phyloP scores from a whole-genome alignment of 2,888 invertebrate species.

The Aplocera efformata region DNA sequence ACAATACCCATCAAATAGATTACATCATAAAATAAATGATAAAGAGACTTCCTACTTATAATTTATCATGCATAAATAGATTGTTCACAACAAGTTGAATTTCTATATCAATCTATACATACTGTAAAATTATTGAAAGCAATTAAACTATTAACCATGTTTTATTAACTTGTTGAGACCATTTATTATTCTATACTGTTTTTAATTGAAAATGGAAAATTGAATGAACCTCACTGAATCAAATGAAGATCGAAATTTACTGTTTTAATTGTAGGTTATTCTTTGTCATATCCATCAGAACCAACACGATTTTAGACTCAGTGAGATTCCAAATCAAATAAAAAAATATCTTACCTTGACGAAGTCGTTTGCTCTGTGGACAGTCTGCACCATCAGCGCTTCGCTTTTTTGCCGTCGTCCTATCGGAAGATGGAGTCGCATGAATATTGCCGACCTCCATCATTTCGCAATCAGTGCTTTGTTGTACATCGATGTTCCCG shows the following conservation, averaged over 20 bases:
- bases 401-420: conserved; percentile 58
- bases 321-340: conserved; percentile 43
- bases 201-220: background rate
- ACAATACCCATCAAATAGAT: too few species aligned
- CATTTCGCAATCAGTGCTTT: conserved; percentile 67
- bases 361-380: conserved; percentile 62
- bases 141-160: too few species aligned
- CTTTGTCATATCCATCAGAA: background rate
- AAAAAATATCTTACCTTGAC: conserved; percentile 62
- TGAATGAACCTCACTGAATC: conserved; percentile 48
- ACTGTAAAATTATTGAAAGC: too few species aligned
- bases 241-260: background rate
- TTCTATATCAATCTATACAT: too few species aligned
- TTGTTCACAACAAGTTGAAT: too few species aligned
- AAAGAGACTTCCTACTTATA: too few species aligned
- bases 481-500: conserved; percentile 37
- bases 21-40: too few species aligned
- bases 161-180: too few species aligned
- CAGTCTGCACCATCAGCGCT: conserved; percentile 58
- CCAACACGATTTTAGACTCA: conserved; percentile 34
- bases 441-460: conserved; percentile 43
- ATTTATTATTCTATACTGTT: too few species aligned
- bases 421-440: conserved; percentile 34
- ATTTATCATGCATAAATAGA: too few species aligned
- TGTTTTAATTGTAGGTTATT: too few species aligned